Base-by-base conservation (phyloP, 2,888 invertebrate genomes). In the Andricus curvator region DNA sequence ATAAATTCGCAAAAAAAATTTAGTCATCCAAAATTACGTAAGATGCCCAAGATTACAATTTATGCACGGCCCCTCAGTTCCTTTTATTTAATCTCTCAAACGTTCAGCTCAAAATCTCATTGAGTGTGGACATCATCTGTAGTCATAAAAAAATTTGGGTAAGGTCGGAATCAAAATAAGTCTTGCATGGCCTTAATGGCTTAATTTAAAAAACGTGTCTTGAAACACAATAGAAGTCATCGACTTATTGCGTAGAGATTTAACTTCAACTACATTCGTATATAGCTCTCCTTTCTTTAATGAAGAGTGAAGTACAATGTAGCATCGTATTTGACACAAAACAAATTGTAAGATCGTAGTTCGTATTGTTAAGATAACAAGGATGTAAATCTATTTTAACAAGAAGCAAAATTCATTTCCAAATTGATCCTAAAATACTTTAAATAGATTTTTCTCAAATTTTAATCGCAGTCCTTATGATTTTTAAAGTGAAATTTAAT, bases 301-400 rank as follows among this genome's bases (percentile, higher is more conserved):
- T 48, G 70, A 74, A 74, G 51, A 74, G 37, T 37, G 74, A 74
- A 74, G 74, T 60, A 74, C 74, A 56, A 74, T 74, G 56, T 74
- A 67, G 67, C 41, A 74, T 33, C 51, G 74, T 33, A 13, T 56
- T 74, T 51, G 70, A 17, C 51, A 48, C 41, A 41, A 8, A 48
- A 29, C 29, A 51, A 70, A 70, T 70, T 51, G 70, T 33, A 70
- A 74, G 48, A 74, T 56, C 33, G 22, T 60, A 37, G 33, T 60
- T 56, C 56, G 15, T 29, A 64, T 64, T 33, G n/a, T 74, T 37
- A 74, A 74, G 74, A 74, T 74, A 56, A 74, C n/a, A 56, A 74
- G 74, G 74, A 74, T 74, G 56, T 74, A 13, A 74, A 60, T 74
- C 74, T 51, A 37, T 33, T 60, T 60, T 74, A 74, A 74, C 20